These are phyloP conservation scores for Pseudochromis fuscus DNA, from an alignment of 2,797 vertebrate genomes.

Conservation along the genomic window DNA sequence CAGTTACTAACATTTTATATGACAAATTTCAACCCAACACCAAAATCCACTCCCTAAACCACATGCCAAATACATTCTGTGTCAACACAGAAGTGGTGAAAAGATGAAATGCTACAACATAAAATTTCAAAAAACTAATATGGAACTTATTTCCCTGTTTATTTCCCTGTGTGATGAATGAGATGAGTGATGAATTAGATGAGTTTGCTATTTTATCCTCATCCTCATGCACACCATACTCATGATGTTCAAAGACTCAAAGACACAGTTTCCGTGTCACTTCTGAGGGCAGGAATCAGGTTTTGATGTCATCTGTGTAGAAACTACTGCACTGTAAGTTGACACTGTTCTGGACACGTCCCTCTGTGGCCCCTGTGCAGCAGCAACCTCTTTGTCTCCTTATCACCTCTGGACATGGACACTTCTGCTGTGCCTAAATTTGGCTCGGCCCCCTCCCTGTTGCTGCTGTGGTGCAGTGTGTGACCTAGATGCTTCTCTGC, in stretches of 20 bases:
- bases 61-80: background rate
- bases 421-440: conserved; percentile 73
- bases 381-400: conserved; percentile 51
- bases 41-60: too few species aligned
- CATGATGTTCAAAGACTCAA: background rate
- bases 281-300: conserved; percentile 10
- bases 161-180: background rate
- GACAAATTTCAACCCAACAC: too few species aligned
- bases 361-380: conserved; percentile 30
- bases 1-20: too few species aligned
- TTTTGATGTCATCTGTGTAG: conserved; percentile 37
- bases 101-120: background rate
- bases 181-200: background rate
- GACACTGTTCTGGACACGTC: conserved; percentile 52
- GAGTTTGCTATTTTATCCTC: background rate
- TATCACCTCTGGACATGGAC: conserved; percentile 75
- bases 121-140: too few species aligned
- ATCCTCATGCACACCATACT: background rate
- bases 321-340: conserved; percentile 33
- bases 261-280: conserved; percentile 18
- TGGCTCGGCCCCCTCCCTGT: conserved; percentile 56
- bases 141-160: too few species aligned
- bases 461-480: conserved; percentile 49
- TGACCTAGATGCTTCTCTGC: conserved; percentile 74
- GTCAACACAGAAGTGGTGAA: conserved; percentile 5